Conservation (phyloP, 2,888 invertebrate genomes). For the Augochlorella aurata region DNA sequence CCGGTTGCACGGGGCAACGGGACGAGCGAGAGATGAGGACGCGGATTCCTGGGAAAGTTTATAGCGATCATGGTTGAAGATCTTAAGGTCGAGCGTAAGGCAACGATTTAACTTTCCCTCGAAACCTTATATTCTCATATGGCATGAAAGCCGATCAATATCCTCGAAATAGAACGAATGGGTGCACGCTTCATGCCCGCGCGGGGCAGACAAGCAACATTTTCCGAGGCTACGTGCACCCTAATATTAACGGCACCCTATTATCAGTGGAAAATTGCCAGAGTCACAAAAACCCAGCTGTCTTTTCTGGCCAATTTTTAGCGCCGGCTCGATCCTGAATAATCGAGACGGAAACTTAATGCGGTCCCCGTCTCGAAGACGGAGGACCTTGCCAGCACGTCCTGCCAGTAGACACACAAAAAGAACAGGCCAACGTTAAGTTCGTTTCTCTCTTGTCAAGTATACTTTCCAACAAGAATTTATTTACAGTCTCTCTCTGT, state of each 20-base stretch:
- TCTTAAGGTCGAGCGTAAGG: conserved; percentile 51
- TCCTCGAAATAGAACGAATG: conserved; percentile 56
- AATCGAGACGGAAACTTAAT: background rate
- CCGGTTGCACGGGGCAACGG: background rate
- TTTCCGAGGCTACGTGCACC: conserved; percentile 30
- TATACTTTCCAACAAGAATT: background rate
- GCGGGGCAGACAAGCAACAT: conserved; percentile 37
- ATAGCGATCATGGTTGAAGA: conserved; percentile 32
- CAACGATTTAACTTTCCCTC: conserved; percentile 55
- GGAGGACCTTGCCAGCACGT: background rate
- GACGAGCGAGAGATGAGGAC: conserved; percentile 34
- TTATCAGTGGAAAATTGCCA: conserved; percentile 13
- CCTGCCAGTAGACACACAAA: background rate
- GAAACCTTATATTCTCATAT: conserved; percentile 60
- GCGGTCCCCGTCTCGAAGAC: background rate
- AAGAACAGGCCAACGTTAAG: background rate
- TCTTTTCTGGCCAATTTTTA: background rate
- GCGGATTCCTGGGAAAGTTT: conserved; percentile 48
- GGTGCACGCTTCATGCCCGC: conserved; percentile 38
- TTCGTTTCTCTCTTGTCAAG: background rate
- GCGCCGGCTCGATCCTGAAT: background rate
- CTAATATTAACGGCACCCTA: conserved; percentile 27
- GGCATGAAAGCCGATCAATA: conserved; percentile 51
- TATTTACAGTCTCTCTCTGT: background rate
- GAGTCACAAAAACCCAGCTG: background rate